Conservation (phyloP, 2,888 invertebrate species). For the Trachelus iudaicus region DNA sequence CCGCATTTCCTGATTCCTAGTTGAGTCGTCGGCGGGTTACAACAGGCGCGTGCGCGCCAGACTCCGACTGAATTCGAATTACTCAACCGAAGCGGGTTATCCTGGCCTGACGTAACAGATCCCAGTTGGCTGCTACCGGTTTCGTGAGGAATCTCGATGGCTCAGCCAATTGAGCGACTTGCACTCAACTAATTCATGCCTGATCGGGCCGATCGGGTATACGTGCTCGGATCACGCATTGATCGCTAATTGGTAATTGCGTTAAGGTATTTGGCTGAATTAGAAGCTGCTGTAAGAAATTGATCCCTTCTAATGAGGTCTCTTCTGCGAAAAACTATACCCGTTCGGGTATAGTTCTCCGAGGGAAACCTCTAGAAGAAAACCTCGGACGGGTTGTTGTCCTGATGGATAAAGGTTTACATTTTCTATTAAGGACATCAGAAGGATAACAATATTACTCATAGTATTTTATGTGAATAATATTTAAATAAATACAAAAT, state of each 20-base stretch:
- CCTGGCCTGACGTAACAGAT: conserved; percentile 11
- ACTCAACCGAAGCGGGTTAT: conserved; percentile 26
- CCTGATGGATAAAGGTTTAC: too few species aligned
- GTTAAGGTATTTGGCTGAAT: not conserved
- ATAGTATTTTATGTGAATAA: too few species aligned
- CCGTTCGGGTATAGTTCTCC: too few species aligned
- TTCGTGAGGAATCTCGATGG: not conserved
- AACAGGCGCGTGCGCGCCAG: conserved; percentile 17
- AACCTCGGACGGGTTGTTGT: too few species aligned
- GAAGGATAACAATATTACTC: too few species aligned
- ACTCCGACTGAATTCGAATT: conserved; percentile 25
- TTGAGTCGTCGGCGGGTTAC: conserved; percentile 25
- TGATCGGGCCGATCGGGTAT: not conserved
- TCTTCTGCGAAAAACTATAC: too few species aligned
- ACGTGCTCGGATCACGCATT: not conserved
- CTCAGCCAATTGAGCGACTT: not conserved
- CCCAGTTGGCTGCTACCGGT: not conserved
- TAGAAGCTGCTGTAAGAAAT: not conserved
- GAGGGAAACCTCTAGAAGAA: too few species aligned
- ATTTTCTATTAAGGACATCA: too few species aligned
- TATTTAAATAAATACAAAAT: too few species aligned
- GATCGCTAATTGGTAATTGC: conserved; percentile 7
- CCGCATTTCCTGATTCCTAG: conserved; percentile 21
- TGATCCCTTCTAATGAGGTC: too few species aligned
- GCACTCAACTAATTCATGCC: not conserved